Base-by-base conservation (phyloP, 1,140 invertebrate species). In the Vanessa atalanta region DNA sequence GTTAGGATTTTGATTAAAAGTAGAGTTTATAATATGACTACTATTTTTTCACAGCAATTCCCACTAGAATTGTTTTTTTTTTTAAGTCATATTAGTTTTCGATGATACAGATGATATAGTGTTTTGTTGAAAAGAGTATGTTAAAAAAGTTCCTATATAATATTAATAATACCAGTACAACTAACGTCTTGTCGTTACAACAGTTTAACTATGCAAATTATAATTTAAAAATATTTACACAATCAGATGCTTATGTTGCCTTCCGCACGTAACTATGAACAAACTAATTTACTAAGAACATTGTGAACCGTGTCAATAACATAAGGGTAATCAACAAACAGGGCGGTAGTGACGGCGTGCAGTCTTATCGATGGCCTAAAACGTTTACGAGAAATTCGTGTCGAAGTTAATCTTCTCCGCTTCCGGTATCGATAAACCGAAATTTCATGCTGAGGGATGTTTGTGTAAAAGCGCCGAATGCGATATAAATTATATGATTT, bases 301-400 rank as follows among this genome's bases (percentile, higher is more conserved):
- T 61, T 55, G 14, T 26, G 48, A 61, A 51, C 66, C 61, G 53
- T 61, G 68, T 77, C 70, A 65, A 69, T 72, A 72, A 48, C 51
- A 47, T 61, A 63, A 65, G 61, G 47, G 67, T 75, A 78, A 70
- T 78, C 70, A 72, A 73, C 65, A 57, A 75, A 57, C 70, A 67
- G 64, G 48, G 55, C 76, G 72, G 67, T 74, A 83, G 82, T 76
- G 82, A 83, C 76, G 75, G 75, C 70, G 76, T 60, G 76, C 51
- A 61, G 50, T 74, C 76, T 86, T 89, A 88, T 87, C 85, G 86
- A 81, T 85, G 84, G 73, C 86, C 84, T 83, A 84, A 82, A 87
- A 88, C 82, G 84, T 87, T 89, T 89, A 90, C 88, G 85, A 88
- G 88, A 78, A 84, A 86, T 90, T 89, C 87, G 88, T 88, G 87